phyloP scores from a whole-genome alignment of 2,888 invertebrate species.

The Alcis repandata region DNA sequence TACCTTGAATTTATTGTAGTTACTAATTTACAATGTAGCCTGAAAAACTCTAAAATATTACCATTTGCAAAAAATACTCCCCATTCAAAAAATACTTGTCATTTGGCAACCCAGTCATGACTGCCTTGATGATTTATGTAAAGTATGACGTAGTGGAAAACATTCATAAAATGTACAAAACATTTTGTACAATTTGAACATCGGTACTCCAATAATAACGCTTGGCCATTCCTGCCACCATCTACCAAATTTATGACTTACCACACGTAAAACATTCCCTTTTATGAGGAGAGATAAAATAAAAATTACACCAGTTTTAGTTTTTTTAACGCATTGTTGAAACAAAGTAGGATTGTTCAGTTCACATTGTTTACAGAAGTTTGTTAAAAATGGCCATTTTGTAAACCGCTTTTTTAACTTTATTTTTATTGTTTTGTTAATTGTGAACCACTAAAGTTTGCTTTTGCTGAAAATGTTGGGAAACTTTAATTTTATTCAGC shows the following conservation, averaged over 20 bases:
- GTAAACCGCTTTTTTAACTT: conserved; percentile 30
- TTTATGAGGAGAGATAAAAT: conserved; percentile 34
- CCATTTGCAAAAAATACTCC: neutral
- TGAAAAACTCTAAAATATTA: too few relatives aligned
- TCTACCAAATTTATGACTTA: conserved; percentile 28
- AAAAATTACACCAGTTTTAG: conserved; percentile 36
- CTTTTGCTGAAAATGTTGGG: conserved; percentile 1
- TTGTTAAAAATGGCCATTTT: conserved; percentile 28
- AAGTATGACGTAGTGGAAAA: conserved; percentile 9
- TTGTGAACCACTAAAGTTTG: conserved; percentile 36
- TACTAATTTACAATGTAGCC: too few relatives aligned
- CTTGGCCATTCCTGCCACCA: conserved; percentile 17
- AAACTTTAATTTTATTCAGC: conserved; percentile 1
- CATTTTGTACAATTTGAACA: conserved; percentile 20
- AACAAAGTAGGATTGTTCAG: conserved; percentile 32
- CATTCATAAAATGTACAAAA: conserved; percentile 13
- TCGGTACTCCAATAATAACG: conserved; percentile 13
- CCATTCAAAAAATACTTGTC: neutral
- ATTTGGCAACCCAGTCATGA: neutral
- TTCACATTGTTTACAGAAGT: conserved; percentile 15
- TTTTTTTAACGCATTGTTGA: conserved; percentile 40
- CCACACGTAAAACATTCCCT: conserved; percentile 27
- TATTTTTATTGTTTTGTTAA: conserved; percentile 44
- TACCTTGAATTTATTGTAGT: too few relatives aligned
- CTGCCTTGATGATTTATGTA: conserved; percentile 8